Conservation (phyloP, 1,140 invertebrate genomes). For the Lutraria rhynchaena region DNA sequence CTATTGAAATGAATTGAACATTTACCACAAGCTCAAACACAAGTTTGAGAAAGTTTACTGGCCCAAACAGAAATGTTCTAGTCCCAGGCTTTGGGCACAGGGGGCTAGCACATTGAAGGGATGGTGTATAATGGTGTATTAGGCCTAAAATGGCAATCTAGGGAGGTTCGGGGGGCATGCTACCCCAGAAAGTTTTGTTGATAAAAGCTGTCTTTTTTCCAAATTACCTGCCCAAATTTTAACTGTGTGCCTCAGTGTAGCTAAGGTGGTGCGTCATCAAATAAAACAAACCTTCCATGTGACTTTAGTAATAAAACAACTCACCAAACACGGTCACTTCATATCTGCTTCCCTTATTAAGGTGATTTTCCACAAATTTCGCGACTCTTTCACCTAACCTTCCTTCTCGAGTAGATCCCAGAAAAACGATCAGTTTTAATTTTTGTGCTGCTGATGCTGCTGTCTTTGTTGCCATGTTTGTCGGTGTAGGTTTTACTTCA, state of each 20-base stretch:
- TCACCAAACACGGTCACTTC: conserved; percentile 64
- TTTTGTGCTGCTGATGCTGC: conserved; percentile 55
- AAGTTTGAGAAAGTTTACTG: too few species aligned
- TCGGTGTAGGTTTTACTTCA: too few species aligned
- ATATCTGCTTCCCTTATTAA: conserved; percentile 65
- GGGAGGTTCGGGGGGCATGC: too few species aligned
- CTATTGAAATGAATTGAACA: too few species aligned
- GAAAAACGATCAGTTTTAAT: conserved; percentile 70
- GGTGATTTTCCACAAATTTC: conserved; percentile 71
- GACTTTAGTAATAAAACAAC: too few species aligned
- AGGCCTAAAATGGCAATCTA: not conserved
- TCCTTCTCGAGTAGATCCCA: conserved; percentile 71
- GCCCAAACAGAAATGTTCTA: too few species aligned
- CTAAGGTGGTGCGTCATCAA: too few species aligned
- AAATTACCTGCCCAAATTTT: too few species aligned
- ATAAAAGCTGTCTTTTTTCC: not conserved
- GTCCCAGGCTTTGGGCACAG: too few species aligned
- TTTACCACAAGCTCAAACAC: too few species aligned
- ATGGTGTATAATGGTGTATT: too few species aligned
- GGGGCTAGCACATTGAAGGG: too few species aligned
- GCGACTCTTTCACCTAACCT: conserved; percentile 69
- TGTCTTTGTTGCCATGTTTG: not conserved
- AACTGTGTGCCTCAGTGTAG: not conserved
- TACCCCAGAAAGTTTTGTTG: not conserved
- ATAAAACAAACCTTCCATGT: not conserved